Conservation (phyloP, 1,140 invertebrate species). For the Gonioctena quinquepunctata region DNA sequence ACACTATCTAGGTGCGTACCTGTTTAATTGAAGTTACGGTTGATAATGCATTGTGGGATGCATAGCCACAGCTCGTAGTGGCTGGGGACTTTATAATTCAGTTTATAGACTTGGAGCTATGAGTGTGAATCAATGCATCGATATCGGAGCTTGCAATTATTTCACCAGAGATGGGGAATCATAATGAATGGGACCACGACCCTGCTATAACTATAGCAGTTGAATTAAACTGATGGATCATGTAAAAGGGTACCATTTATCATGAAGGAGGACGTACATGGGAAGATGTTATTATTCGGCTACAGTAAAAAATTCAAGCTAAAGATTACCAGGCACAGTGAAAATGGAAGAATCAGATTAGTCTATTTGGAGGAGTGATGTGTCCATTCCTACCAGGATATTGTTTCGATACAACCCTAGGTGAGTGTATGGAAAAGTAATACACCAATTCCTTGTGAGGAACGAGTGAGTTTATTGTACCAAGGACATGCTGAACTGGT, state of each 20-base stretch:
- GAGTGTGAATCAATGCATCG: slow-evolving; percentile 6
- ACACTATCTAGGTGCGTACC: not conserved
- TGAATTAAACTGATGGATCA: not conserved
- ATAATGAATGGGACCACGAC: not conserved
- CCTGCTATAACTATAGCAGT: slow-evolving; percentile 4
- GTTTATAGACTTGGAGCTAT: not conserved
- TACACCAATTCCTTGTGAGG: not conserved
- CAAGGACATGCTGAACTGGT: not conserved
- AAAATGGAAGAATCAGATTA: slow-evolving; percentile 19
- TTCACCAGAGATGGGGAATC: not conserved
- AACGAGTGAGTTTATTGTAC: not conserved
- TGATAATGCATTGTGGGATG: slow-evolving; percentile 25
- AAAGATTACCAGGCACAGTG: slow-evolving; percentile 7
- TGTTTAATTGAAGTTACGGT: slow-evolving; percentile 23
- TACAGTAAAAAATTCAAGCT: not conserved
- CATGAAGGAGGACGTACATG: slow-evolving; percentile 10
- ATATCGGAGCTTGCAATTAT: slow-evolving; percentile 8
- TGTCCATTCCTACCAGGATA: slow-evolving; percentile 15
- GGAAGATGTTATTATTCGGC: slow-evolving; percentile 17
- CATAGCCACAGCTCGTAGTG: slow-evolving; percentile 18
- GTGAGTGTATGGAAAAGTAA: slow-evolving; percentile 15
- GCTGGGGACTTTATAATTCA: not conserved
- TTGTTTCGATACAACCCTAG: slow-evolving; percentile 12
- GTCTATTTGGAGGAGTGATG: slow-evolving; percentile 4
- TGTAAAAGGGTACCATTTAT: slow-evolving; percentile 12